Base-by-base conservation (phyloP, 1,140 invertebrate species). In the Bombus waltoni region DNA sequence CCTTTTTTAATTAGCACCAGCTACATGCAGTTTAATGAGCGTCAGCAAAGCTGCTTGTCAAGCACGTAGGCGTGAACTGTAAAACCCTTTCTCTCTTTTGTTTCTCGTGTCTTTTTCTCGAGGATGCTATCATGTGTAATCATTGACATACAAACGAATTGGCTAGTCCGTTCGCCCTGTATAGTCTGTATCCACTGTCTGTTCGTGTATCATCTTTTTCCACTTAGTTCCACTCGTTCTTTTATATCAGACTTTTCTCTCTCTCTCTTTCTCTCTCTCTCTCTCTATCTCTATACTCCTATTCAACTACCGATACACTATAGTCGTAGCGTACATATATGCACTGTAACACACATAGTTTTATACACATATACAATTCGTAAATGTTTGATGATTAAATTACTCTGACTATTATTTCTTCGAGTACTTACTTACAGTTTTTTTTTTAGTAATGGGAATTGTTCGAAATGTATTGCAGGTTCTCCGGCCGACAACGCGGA, bases 401-500 rank as follows among this genome's bases (percentile, higher is more conserved):
- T 28, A 32, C 5, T 2, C 18, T 28, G 38, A 59, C 40, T 57
- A 18, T 38, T 38, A n/a, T n/a, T n/a, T 32, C 1, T 28, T 47
- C 4, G 18, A 32, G 22, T 32, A 10, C 4, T 68, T 78, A 28
- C 47, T 53, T 53, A 22, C 35, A 10, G 32, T 32, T 32, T 32
- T 32, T 25, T 9, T 47, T 5, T 80, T 11, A 13, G 6, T 59
- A 62, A 81, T 44, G 57, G 0, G 13, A 68, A 57, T 32, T 32
- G 40, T 75, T 57, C n/a, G 2, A 57, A 75, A 81, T 40, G 13
- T 47, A 28, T 28, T 32, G 13, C 94, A 98, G 98, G 98, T 73
- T 98, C 98, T 87, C 98, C 98, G 83, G 98, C 98, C 62, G 98
- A 99, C 95, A 97, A 97, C 95, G 96, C 96, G 32, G 98, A 99